A percentile compares a stretch with the other conserved stretches of the same genome.
phyloP scores from a whole-genome alignment of 2,113 vertebrate genomes.

The Dascyllus trimaculatus region DNA sequence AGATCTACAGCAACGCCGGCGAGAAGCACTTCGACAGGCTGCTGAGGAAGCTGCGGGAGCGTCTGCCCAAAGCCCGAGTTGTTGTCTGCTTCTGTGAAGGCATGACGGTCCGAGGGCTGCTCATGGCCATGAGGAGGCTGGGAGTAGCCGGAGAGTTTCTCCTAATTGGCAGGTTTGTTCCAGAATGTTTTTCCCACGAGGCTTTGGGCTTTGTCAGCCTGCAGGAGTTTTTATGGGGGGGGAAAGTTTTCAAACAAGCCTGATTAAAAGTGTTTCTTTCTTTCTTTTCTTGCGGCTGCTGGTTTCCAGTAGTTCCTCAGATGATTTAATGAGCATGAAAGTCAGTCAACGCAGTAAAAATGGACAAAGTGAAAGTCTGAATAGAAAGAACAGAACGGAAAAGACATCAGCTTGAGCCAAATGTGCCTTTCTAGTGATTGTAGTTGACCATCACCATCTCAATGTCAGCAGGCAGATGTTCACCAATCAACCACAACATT shows the following conservation, averaged over 20 bases:
- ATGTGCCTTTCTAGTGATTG: no score
- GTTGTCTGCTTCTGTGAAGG: conserved; percentile 99
- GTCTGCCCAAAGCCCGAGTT: conserved; percentile 95
- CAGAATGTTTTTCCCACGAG: conserved; percentile 22
- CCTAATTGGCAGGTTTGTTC: conserved; percentile 93
- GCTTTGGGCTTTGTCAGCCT: background rate
- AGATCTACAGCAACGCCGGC: conserved; percentile 98
- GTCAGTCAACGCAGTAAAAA: background rate
- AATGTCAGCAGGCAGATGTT: no score
- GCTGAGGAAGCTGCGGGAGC: conserved; percentile 93
- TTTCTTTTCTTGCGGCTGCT: background rate
- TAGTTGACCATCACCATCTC: no score
- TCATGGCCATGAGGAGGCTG: conserved; percentile 95
- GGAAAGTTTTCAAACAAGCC: conserved; percentile 20
- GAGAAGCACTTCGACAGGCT: conserved; percentile 97
- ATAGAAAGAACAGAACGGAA: no score
- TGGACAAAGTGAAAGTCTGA: background rate
- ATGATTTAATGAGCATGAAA: background rate
- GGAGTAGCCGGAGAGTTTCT: conserved; percentile 94
- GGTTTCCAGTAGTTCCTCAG: background rate
- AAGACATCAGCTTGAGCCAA: no score
- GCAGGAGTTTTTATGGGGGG: background rate
- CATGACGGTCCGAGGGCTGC: conserved; percentile 96
- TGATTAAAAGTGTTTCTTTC: background rate
- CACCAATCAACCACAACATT: no score